phyloP scores from a whole-genome alignment of 1,140 invertebrate genomes.

The Plectus sambesii region DNA sequence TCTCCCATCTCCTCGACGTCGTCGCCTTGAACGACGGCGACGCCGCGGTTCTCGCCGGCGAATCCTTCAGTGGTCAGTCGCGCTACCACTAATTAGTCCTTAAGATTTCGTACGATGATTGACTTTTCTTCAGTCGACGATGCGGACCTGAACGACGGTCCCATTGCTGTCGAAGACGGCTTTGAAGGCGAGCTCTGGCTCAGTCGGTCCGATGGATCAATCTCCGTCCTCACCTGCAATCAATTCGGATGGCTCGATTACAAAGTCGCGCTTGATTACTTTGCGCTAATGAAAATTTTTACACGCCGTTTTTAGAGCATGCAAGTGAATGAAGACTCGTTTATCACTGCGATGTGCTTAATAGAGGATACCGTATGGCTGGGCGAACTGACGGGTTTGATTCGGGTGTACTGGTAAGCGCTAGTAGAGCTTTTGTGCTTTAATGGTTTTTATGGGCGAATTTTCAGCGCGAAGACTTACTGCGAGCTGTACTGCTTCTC shows the following conservation, averaged over 20 bases:
- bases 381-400: conserved; percentile 65
- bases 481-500: conserved; percentile 9
- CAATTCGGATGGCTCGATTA: conserved; percentile 51
- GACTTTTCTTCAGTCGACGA: conserved; percentile 30
- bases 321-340: conserved; percentile 27
- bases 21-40: conserved; percentile 47
- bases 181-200: conserved; percentile 56
- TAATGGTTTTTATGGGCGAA: neutral
- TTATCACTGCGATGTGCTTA: conserved; percentile 49
- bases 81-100: too few species aligned
- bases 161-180: too few species aligned
- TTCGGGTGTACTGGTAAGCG: conserved; percentile 58
- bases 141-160: neutral
- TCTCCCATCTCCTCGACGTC: conserved; percentile 72
- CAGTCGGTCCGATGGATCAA: conserved; percentile 58
- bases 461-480: conserved; percentile 11
- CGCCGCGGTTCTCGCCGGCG: neutral
- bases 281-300: neutral
- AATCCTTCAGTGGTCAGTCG: neutral
- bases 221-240: conserved; percentile 57
- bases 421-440: neutral
- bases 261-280: conserved; percentile 25
- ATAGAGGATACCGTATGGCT: conserved; percentile 67
- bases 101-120: conserved; percentile 69
- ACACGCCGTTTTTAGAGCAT: conserved; percentile 23